phyloP scores from a whole-genome alignment of 2,113 vertebrate genomes.

The Leucopternis melanops region DNA sequence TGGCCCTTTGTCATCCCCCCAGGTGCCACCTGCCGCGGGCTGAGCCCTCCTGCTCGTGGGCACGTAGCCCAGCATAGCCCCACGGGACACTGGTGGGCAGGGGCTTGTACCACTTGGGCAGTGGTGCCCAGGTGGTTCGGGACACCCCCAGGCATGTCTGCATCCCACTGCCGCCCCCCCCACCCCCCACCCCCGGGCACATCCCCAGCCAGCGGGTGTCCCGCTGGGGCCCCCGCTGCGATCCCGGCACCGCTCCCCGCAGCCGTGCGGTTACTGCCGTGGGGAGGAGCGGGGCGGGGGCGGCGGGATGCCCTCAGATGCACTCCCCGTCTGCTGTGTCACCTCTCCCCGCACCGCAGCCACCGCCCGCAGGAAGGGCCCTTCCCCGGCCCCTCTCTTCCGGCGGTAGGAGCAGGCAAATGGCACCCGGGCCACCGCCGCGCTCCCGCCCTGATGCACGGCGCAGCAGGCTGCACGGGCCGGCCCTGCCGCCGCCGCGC shows the following conservation, averaged over 20 bases:
- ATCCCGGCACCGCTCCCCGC: neutral
- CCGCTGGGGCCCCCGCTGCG: neutral
- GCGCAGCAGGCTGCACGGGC: neutral
- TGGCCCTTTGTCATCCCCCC: too few species aligned
- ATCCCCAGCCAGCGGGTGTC: too few species aligned
- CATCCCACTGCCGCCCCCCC: too few species aligned
- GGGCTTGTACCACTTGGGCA: neutral
- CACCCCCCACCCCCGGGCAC: too few species aligned
- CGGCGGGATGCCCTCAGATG: neutral
- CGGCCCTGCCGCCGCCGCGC: neutral
- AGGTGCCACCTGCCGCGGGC: accelerated
- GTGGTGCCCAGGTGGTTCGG: neutral
- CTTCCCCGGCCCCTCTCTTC: neutral
- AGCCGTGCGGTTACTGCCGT: accelerated
- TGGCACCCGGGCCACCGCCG: neutral
- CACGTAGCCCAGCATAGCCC: neutral
- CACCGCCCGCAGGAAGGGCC: neutral
- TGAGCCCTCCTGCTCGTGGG: neutral
- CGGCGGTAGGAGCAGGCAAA: neutral
- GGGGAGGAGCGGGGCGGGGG: neutral
- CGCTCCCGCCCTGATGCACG: neutral
- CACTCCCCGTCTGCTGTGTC: neutral
- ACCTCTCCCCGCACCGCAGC: neutral
- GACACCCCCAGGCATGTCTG: neutral
- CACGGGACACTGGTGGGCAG: neutral